phyloP scores from a whole-genome alignment of 2,113 vertebrate species.

The Cettia cetti region DNA sequence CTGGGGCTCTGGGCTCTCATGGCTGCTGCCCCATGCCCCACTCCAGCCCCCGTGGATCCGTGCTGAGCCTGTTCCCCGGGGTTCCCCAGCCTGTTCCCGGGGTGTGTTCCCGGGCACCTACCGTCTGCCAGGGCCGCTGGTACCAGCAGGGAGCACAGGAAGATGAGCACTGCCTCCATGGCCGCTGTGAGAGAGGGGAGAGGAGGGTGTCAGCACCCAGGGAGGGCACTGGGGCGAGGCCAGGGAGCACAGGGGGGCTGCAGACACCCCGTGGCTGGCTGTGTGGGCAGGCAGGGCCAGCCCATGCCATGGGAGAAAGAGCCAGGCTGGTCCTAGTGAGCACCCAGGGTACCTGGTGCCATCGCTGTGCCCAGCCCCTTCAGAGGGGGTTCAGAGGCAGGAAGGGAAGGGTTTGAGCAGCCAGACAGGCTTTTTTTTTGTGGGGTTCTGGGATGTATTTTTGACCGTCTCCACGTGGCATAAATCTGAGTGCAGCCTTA shows the following conservation, averaged over 20 bases:
- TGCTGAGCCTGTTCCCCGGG: fast-evolving
- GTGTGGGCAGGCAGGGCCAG: neutral
- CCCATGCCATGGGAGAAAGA: neutral
- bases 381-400: fast-evolving
- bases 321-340: neutral
- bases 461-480: neutral
- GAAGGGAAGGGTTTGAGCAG: neutral
- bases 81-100: fast-evolving
- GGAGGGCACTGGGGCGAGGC: fast-evolving
- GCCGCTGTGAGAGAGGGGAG: slow-evolving; percentile 69
- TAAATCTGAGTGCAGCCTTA: neutral
- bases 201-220: neutral
- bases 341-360: neutral
- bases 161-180: slow-evolving; percentile 88
- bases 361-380: fast-evolving
- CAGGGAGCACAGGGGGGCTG: fast-evolving
- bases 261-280: fast-evolving
- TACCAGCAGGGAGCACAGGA: slow-evolving; percentile 85
- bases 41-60: fast-evolving
- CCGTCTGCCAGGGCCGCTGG: slow-evolving; percentile 75
- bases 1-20: neutral
- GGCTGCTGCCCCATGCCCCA: fast-evolving
- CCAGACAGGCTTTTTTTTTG: neutral
- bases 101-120: slow-evolving; percentile 51
- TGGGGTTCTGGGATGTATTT: neutral